Conservation (phyloP, 2,113 vertebrate genomes). For the Acanthisitta chloris region DNA sequence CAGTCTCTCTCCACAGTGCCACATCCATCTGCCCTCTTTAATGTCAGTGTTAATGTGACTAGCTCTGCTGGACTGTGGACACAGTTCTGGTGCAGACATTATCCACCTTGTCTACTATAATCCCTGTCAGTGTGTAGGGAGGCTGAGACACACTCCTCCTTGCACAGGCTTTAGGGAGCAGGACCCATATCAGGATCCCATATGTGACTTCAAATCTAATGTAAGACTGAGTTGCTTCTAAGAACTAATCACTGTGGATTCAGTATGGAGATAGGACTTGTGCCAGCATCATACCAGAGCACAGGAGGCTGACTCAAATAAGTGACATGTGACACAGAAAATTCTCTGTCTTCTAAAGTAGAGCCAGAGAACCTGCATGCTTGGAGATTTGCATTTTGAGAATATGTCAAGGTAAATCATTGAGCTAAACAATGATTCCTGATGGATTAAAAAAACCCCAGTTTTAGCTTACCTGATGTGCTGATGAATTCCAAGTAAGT, state of each 20-base stretch:
- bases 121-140: background rate
- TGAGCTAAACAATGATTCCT: background rate
- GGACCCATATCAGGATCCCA: accelerated
- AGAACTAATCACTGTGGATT: background rate
- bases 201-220: background rate
- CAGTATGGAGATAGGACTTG: background rate
- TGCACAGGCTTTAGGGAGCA: background rate
- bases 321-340: background rate
- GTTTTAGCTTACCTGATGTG: background rate
- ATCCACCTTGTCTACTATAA: background rate
- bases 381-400: background rate
- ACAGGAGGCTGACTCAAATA: background rate
- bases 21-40: background rate
- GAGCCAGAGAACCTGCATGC: background rate
- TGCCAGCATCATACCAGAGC: background rate
- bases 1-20: background rate
- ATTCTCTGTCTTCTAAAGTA: background rate
- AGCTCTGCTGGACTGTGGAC: background rate
- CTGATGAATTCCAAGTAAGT: background rate
- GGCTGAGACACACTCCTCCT: background rate
- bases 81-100: background rate
- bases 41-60: background rate
- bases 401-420: background rate
- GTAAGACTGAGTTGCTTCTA: background rate
- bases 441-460: background rate